phyloP scores from a whole-genome alignment of 2,888 invertebrate species.

The Andrena camellia region DNA sequence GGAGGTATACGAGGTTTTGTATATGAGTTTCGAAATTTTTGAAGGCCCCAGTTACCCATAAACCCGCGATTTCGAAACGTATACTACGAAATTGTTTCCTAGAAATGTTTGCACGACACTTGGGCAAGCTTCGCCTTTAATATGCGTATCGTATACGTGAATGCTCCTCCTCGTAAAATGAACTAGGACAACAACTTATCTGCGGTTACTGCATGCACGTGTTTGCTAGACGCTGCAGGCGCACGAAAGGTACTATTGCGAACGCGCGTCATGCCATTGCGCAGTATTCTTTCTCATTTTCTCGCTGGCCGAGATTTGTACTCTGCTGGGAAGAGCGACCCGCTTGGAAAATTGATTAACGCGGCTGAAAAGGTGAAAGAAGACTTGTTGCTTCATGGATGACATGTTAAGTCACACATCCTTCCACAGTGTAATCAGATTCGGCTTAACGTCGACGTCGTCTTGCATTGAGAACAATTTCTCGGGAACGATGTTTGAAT shows the following conservation, averaged over 20 bases:
- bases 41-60: not conserved
- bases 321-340: constrained; percentile 13
- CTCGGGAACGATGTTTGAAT: too few relatives aligned
- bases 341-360: constrained; percentile 27
- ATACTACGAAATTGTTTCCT: constrained; percentile 36
- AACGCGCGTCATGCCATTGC: constrained; percentile 21
- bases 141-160: constrained; percentile 47
- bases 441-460: too few relatives aligned
- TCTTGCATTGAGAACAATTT: too few relatives aligned
- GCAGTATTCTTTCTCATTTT: constrained; percentile 46
- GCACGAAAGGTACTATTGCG: constrained; percentile 45
- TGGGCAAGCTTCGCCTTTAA: constrained; percentile 25
- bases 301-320: constrained; percentile 33
- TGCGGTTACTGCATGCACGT: constrained; percentile 45
- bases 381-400: not conserved
- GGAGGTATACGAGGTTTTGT: not conserved
- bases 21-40: constrained; percentile 19
- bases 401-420: too few relatives aligned
- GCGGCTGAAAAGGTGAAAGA: not conserved
- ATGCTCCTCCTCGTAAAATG: constrained; percentile 55
- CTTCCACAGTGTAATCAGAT: too few relatives aligned
- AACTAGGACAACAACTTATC: constrained; percentile 60
- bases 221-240: constrained; percentile 43
- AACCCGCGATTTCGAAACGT: constrained; percentile 27
- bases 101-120: constrained; percentile 40